phyloP scores from a whole-genome alignment of 2,797 vertebrate species.

The Monodelphis domestica region DNA sequence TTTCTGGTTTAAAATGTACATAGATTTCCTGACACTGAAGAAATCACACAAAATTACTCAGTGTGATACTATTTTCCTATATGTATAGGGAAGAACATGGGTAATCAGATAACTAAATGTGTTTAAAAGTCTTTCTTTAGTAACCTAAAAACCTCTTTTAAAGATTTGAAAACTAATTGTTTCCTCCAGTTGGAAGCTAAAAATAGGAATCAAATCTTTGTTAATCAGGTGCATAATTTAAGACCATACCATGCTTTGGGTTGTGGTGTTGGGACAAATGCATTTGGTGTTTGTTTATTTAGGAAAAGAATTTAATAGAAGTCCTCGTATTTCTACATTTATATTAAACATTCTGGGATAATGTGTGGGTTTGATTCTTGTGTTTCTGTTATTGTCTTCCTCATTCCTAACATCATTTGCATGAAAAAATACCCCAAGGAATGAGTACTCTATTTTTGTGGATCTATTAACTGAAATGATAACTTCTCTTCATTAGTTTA shows the following conservation, averaged over 20 bases:
- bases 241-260: not conserved
- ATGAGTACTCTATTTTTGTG: constrained; percentile 24
- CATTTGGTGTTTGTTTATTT: not conserved
- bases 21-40: not conserved
- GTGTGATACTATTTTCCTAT: not conserved
- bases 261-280: not conserved
- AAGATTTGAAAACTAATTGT: not conserved
- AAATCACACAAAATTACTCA: not conserved
- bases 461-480: not conserved
- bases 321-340: not conserved
- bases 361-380: not conserved
- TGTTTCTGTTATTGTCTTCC: constrained; percentile 9
- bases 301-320: constrained; percentile 12
- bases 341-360: not conserved
- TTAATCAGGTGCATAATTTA: not conserved
- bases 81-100: not conserved
- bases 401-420: constrained; percentile 30
- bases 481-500: constrained; percentile 1
- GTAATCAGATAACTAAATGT: not conserved
- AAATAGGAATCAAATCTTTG: not conserved
- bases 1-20: not conserved
- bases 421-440: constrained; percentile 37
- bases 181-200: not conserved
- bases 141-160: not conserved
- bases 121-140: not conserved